Evolutionary conservation across 2,888 invertebrate genomes (phyloP), one percentile per base, ranked within the genome.

Genomic region (Dascillus cervinus): DNA sequence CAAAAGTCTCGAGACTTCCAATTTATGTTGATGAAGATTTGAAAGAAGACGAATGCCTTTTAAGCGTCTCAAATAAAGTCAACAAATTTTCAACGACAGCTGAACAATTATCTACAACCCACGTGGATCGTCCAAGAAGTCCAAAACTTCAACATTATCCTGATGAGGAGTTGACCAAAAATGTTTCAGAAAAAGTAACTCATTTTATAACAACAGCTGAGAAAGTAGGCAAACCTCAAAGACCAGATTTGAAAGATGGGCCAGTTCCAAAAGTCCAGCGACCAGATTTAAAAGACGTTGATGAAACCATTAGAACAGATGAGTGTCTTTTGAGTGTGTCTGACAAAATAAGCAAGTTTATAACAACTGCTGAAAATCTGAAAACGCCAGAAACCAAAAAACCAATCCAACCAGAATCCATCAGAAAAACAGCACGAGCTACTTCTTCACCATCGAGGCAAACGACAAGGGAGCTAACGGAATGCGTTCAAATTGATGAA

Each of bases 1-100:
- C 55, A 9, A 62, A 57, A 48, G 53, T 59, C n/a, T 46, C 47
- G 11, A 41, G 59, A 6, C 75, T 69, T 29, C 70, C 71, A 49
- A 70, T 75, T 3, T 72, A 73, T 25, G 67, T 69, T 26, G 66
- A 68, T 19, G 66, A 75, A 34, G 65, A 69, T 13, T 70, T 72
- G 20, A 70, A 65, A 41, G 63, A 69, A 14, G 80, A 79, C 45
- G 77, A 79, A 46, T 78, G 77, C 45, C 59, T 79, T 9, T 46
- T 81, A 13, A 76, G 77, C 27, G 80, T 81, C 4, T 76, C 79
- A 21, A 76, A 80, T 52, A 82, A 82, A 57, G 80, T 82, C 0
- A 70, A 69, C 15, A 79, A 77, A 47, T 81, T 80, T 53, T 75
- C 75, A n/a, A 63, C 61, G 29, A 67, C 69, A 8, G 69, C 70